Evolutionary conservation across 2,888 invertebrate species (phyloP).

Genomic region (Trachelus stipa): DNA sequence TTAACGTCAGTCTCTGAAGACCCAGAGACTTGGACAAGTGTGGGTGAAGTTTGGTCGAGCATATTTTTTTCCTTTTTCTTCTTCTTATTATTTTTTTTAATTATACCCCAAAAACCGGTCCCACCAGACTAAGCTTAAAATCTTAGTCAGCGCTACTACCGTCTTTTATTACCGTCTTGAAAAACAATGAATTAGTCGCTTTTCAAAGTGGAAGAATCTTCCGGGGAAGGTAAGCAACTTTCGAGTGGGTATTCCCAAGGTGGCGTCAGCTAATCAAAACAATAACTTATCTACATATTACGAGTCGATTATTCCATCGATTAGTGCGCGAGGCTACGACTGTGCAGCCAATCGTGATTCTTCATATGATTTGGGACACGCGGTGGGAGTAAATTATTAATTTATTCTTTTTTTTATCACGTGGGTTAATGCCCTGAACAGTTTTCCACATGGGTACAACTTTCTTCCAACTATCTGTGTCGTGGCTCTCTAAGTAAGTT

Average conservation of each 20-base stretch:
- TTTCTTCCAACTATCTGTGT: neutral
- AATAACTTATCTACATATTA: constrained; percentile 1
- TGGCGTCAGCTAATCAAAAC: constrained; percentile 28
- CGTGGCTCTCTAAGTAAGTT: neutral
- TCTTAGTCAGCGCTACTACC: neutral
- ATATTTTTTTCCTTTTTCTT: neutral
- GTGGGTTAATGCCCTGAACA: neutral
- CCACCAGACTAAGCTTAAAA: neutral
- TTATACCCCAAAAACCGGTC: neutral
- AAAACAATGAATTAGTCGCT: constrained; percentile 8
- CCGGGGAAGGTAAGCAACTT: constrained; percentile 49
- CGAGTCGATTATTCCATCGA: neutral
- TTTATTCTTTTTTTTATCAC: neutral
- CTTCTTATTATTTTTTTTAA: neutral
- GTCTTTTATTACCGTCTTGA: neutral
- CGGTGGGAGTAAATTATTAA: neutral
- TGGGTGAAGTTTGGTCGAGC: neutral
- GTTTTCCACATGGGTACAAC: neutral
- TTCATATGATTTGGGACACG: neutral
- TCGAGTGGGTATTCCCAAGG: constrained; percentile 47
- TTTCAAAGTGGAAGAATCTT: constrained; percentile 4
- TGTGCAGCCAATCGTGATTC: neutral
- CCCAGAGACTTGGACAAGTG: neutral
- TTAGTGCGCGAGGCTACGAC: neutral
- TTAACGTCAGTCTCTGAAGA: neutral